Conservation (phyloP, 2,797 vertebrate genomes). For the Ctenosaura bakeri region DNA sequence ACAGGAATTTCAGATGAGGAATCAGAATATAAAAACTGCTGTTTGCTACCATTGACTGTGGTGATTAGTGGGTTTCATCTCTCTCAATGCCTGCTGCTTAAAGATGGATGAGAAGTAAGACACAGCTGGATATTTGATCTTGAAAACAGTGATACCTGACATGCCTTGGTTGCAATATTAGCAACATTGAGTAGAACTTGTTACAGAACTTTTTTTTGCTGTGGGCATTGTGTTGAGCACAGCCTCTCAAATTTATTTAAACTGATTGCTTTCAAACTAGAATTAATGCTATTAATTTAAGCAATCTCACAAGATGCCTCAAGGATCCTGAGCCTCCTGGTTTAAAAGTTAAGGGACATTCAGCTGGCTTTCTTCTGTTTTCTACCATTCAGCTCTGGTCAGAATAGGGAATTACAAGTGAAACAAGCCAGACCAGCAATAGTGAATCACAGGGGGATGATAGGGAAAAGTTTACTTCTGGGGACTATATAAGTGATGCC, state of each 20-base stretch:
- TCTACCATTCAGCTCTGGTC: neutral
- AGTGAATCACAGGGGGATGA: neutral
- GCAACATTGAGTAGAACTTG: constrained; percentile 31
- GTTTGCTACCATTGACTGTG: constrained; percentile 52
- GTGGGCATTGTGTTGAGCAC: constrained; percentile 16
- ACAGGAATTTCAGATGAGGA: constrained; percentile 54
- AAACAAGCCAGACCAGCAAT: neutral
- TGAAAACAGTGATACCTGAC: constrained; percentile 37
- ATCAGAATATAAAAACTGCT: constrained; percentile 54
- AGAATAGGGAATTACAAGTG: neutral
- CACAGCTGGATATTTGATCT: constrained; percentile 60
- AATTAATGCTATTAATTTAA: neutral
- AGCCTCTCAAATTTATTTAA: neutral
- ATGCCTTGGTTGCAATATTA: constrained; percentile 31
- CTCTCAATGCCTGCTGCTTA: constrained; percentile 48
- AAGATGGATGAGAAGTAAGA: constrained; percentile 56
- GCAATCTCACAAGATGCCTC: neutral
- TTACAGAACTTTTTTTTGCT: constrained; percentile 13
- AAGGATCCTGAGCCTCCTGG: neutral
- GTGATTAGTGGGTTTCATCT: constrained; percentile 61
- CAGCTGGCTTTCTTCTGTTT: too few relatives aligned
- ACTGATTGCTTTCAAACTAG: neutral
- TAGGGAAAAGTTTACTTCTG: too few relatives aligned
- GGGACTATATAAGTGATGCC: neutral
- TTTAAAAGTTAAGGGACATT: too few relatives aligned